Conservation (phyloP, 2,113 vertebrate genomes). For the Okapia johnstoni region DNA sequence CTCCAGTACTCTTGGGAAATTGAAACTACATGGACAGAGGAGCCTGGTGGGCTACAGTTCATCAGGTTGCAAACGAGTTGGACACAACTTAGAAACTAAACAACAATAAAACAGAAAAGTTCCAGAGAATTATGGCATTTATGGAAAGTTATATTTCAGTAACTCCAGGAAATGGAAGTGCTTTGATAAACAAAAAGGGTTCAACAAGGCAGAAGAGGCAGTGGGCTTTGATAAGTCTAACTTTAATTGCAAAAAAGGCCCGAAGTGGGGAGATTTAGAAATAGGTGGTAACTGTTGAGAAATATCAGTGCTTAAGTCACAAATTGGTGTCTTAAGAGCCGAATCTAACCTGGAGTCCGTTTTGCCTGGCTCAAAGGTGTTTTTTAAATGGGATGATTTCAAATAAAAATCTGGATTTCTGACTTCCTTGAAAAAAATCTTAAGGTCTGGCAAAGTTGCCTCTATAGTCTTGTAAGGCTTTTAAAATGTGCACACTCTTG, state of each 20-base stretch:
- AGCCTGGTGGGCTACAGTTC: background rate
- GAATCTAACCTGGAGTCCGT: background rate
- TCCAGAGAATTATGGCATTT: background rate
- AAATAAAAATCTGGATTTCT: constrained; percentile 34
- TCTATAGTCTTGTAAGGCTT: background rate
- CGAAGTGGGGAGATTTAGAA: background rate
- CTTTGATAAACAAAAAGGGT: background rate
- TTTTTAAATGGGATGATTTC: background rate
- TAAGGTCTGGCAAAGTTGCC: background rate
- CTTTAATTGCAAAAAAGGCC: background rate
- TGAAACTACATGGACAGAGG: background rate
- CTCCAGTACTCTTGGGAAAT: background rate
- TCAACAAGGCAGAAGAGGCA: background rate
- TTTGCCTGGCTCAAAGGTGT: background rate
- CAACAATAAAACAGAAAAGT: background rate
- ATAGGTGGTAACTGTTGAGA: background rate
- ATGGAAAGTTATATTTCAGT: background rate
- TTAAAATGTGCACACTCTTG: background rate
- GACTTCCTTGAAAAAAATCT: background rate
- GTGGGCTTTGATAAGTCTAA: background rate
- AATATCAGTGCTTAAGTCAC: background rate
- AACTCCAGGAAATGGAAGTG: background rate
- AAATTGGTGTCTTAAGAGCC: background rate
- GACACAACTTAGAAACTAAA: background rate
- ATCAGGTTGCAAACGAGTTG: background rate